Percentiles rank a stretch among this genome's conserved stretches.
Conservation (phyloP, 1,140 invertebrate species). For the Orchesella cincta region DNA sequence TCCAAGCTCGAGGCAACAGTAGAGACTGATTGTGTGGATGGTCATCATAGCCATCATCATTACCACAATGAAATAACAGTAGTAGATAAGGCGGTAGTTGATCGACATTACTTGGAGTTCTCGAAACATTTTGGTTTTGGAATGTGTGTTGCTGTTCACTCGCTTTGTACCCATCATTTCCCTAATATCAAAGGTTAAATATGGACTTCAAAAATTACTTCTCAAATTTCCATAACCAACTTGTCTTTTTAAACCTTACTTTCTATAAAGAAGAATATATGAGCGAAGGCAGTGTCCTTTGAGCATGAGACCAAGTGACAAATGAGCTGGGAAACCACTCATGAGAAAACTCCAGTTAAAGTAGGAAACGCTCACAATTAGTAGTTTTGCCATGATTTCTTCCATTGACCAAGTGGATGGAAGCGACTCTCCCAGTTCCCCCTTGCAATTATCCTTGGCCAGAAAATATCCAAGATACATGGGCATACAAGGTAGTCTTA, state of each 20-base stretch:
- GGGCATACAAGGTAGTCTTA: not conserved
- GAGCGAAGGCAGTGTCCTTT: not conserved
- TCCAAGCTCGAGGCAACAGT: not conserved
- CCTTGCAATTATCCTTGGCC: not conserved
- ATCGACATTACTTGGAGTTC: not conserved
- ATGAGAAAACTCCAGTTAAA: constrained; percentile 3
- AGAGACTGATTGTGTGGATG: not conserved
- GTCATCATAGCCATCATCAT: not conserved
- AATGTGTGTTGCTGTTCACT: not conserved
- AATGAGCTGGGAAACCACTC: not conserved
- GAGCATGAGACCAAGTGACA: not conserved
- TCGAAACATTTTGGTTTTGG: not conserved
- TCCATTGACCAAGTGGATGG: not conserved
- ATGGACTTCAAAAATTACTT: too few species aligned
- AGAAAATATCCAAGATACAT: not conserved
- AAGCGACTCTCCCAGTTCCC: not conserved
- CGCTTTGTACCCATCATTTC: too few species aligned
- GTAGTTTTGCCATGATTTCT: not conserved
- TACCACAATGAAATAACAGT: not conserved
- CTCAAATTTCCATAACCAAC: too few species aligned
- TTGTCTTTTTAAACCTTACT: too few species aligned
- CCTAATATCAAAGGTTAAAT: too few species aligned
- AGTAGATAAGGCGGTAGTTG: not conserved
- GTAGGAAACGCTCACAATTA: not conserved
- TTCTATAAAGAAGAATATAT: not conserved